Conservation (phyloP, 2,797 vertebrate species). For the Lagorchestes hirsutus region DNA sequence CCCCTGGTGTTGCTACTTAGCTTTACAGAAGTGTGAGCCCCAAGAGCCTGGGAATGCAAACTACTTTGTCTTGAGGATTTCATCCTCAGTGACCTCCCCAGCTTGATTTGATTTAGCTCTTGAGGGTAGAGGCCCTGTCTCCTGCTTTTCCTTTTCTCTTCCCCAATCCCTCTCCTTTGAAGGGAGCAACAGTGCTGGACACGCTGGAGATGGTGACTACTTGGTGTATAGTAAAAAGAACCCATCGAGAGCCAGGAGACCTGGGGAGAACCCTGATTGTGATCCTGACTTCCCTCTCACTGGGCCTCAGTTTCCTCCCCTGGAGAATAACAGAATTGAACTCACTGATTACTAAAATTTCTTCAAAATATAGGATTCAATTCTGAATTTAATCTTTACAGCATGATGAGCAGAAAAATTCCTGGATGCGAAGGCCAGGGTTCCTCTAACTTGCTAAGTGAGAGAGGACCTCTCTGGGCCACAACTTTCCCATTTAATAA, state of each 20-base stretch:
- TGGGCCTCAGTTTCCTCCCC: slow-evolving; percentile 1
- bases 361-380: neutral
- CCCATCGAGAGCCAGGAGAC: neutral
- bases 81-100: neutral
- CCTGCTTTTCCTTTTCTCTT: neutral
- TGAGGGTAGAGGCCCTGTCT: neutral
- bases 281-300: neutral
- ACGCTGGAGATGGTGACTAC: neutral
- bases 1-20: neutral
- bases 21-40: neutral
- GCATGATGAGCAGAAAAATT: neutral
- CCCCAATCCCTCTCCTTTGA: neutral
- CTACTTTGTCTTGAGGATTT: neutral
- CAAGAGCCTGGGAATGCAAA: neutral
- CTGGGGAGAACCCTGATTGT: neutral
- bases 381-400: neutral
- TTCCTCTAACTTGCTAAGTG: neutral
- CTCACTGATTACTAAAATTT: neutral
- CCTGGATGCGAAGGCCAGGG: too few species aligned
- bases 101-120: neutral
- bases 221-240: neutral
- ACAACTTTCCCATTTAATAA: neutral
- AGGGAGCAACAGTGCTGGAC: neutral
- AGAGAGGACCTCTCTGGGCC: neutral
- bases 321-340: neutral